A percentile compares a stretch with the other conserved stretches of the same genome.
Evolutionary conservation across 2,113 vertebrate species (phyloP).

Genomic region (Anolis sagrei): DNA sequence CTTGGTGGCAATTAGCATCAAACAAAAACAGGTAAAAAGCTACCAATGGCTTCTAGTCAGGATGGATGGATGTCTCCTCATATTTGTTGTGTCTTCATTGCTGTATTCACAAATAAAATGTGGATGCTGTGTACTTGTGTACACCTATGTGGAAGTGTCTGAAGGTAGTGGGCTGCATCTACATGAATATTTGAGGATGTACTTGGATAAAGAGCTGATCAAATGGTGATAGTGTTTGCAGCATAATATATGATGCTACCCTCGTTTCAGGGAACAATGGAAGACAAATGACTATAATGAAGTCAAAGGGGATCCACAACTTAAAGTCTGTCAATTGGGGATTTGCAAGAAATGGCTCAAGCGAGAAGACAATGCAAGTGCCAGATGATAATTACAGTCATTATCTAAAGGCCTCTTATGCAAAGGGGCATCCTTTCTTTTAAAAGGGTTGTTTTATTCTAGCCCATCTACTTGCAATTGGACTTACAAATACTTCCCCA

Average conservation of each 20-base stretch:
- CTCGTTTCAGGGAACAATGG: background rate
- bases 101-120: background rate
- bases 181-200: background rate
- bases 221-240: background rate
- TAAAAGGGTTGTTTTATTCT: background rate
- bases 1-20: no score
- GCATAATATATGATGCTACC: background rate
- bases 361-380: background rate
- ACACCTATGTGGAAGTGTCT: background rate
- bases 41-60: no score
- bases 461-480: background rate
- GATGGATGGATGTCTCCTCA: background rate
- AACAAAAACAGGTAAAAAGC: no score
- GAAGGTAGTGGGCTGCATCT: background rate
- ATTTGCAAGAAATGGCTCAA: background rate
- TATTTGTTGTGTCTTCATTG: background rate
- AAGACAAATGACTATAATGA: background rate
- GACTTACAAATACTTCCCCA: background rate
- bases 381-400: background rate
- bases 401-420: background rate
- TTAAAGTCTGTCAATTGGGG: background rate
- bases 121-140: background rate
- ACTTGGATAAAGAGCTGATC: background rate
- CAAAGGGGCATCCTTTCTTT: constrained; percentile 3
- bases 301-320: background rate